Evolutionary conservation across 2,113 vertebrate species (phyloP).

Genomic region (Anguilla japonica): DNA sequence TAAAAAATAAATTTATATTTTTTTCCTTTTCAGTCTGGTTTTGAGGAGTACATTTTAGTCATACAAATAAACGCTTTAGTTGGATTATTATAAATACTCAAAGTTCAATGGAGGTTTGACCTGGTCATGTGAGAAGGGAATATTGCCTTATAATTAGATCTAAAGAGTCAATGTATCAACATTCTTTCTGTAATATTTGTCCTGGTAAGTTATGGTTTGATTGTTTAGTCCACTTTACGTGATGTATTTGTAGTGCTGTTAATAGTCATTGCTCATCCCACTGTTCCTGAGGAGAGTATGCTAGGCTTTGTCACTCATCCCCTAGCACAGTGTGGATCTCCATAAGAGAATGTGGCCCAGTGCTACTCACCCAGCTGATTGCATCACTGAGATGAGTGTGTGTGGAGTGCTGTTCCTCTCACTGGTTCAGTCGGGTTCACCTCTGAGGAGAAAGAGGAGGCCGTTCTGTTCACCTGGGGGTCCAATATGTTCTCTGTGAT

Average conservation of each 20-base stretch:
- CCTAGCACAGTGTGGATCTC: neutral
- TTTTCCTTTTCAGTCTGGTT: slow-evolving; percentile 4
- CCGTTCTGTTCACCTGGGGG: neutral
- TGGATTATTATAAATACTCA: slow-evolving; percentile 13
- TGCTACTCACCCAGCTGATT: neutral
- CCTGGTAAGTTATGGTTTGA: slow-evolving; percentile 21
- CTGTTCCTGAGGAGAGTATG: no score
- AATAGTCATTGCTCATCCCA: no score
- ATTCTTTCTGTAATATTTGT: slow-evolving; percentile 19
- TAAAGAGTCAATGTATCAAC: slow-evolving; percentile 27
- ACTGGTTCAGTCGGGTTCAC: neutral
- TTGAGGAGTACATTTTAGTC: slow-evolving; percentile 20
- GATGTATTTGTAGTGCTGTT: no score
- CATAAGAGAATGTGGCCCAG: neutral
- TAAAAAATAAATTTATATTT: neutral
- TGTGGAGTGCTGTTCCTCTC: neutral
- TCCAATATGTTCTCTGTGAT: neutral
- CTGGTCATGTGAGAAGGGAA: slow-evolving; percentile 15
- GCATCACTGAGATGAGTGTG: neutral
- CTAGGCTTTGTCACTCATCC: no score
- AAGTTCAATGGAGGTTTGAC: slow-evolving; percentile 23
- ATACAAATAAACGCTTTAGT: slow-evolving; percentile 5
- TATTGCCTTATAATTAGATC: slow-evolving; percentile 24
- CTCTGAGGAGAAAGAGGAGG: neutral
- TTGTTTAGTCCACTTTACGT: neutral